Evolutionary conservation across 2,888 invertebrate species (phyloP).

Genomic region (Saturnia pavonia): DNA sequence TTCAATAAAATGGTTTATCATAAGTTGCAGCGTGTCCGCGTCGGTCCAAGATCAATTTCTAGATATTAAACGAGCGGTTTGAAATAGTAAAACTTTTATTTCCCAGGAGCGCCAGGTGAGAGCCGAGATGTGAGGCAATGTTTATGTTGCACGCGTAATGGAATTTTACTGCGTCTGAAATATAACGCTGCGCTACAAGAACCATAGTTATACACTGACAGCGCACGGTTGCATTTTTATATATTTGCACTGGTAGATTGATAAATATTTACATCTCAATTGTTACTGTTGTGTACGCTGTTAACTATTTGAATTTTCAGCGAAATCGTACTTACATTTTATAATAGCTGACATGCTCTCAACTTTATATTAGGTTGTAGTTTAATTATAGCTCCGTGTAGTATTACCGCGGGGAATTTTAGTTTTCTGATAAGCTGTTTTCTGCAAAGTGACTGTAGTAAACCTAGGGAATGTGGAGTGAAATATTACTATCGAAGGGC

Average conservation of each 20-base stretch:
- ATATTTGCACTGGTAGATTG: not conserved
- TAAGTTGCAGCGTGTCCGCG: constrained; percentile 25
- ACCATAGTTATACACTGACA: not conserved
- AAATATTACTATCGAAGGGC: not conserved
- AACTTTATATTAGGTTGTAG: not conserved
- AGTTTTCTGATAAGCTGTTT: not conserved
- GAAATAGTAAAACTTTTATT: constrained; percentile 64
- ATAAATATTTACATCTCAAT: not conserved
- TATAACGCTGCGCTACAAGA: not conserved
- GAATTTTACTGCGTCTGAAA: constrained; percentile 48
- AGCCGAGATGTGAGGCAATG: constrained; percentile 29
- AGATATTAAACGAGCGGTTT: constrained; percentile 52
- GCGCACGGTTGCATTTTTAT: not conserved
- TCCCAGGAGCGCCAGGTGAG: constrained; percentile 53
- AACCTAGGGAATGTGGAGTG: too few species aligned
- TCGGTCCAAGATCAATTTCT: constrained; percentile 46
- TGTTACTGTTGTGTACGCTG: not conserved
- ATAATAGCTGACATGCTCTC: not conserved
- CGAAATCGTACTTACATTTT: not conserved
- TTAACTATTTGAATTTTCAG: not conserved
- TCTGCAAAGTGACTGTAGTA: too few species aligned
- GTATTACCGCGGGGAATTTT: not conserved
- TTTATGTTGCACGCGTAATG: constrained; percentile 47
- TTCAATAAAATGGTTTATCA: constrained; percentile 48
- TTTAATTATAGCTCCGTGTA: not conserved